Evolutionary conservation across 2,888 invertebrate species (phyloP), one percentile per base, ranked within the genome.

Genomic region (Melitaea athalia): DNA sequence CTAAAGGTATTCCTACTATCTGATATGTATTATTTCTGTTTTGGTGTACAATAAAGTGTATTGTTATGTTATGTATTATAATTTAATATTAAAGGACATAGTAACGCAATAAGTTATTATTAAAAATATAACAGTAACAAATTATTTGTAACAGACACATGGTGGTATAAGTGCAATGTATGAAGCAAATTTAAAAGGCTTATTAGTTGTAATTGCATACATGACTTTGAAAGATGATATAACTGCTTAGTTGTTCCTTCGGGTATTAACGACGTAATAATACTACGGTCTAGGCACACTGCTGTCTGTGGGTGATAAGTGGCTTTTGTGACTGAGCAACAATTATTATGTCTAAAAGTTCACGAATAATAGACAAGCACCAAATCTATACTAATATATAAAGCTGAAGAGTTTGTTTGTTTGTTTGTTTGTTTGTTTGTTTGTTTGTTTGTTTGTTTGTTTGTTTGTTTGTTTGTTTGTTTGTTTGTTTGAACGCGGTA

Each of bases 201-300:
- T 70, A 72, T 67, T 72, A 68, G 61, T 38, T 64, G 72, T 72
- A 72, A 72, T 69, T 67, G 72, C 70, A 70, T 68, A 70, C 65
- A 69, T 64, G 67, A 69, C 69, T 70, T 70, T 70, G 72, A 70
- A 72, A 72, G 63, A 53, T 65, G 69, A 72, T 69, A 69, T 69
- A 72, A 68, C 65, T 62, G 63, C 62, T 45, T 60, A 55, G 53
- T 65, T 69, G 64, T 59, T 64, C 64, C 64, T 69, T 68, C 43
- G 43, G 6, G 59, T 47, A 55, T 64, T 52, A 50, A 42, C 47
- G 42, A 15, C 42, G 42, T 57, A 57, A 57, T 57, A 42, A 42
- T 49, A 53, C 17, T n/a, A 15, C 14, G 7, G 15, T 53, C 31
- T 24, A 60, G 31, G 15, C 15, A 38, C 5, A 60, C 24, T 31